These are phyloP conservation scores for Bursaphelenchus okinawaensis DNA, from an alignment of 2,888 invertebrate genomes.

Conservation along the genomic window DNA sequence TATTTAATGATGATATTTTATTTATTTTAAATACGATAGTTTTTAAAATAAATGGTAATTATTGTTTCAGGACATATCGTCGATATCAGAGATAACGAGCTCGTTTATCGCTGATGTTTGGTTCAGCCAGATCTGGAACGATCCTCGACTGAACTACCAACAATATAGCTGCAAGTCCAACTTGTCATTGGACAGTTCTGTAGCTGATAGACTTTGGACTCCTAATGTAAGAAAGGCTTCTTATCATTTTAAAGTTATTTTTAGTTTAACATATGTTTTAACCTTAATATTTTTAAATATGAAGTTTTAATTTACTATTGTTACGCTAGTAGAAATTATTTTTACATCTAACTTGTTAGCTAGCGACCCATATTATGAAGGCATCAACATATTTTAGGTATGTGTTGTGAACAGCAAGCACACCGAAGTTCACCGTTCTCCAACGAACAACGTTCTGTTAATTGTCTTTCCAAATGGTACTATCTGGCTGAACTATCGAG, in stretches of 20 bases:
- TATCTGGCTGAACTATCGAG: slow-evolving; percentile 56
- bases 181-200: slow-evolving; percentile 53
- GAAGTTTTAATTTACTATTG: slow-evolving; percentile 5
- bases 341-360: slow-evolving; percentile 13
- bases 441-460: slow-evolving; percentile 51
- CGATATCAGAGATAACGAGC: slow-evolving; percentile 54
- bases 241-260: not conserved
- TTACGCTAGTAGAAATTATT: not conserved
- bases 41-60: not conserved
- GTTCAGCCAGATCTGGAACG: slow-evolving; percentile 55
- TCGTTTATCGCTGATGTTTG: slow-evolving; percentile 56
- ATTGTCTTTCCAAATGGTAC: slow-evolving; percentile 56
- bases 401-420: slow-evolving; percentile 55
- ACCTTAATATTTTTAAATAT: not conserved
- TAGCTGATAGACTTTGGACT: slow-evolving; percentile 53
- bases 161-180: slow-evolving; percentile 55
- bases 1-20: slow-evolving; percentile 13
- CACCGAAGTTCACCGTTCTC: slow-evolving; percentile 51
- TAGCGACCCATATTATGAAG: not conserved
- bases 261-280: no score
- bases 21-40: not conserved
- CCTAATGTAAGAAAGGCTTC: slow-evolving; percentile 42
- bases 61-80: slow-evolving; percentile 46
- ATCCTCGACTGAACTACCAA: slow-evolving; percentile 48
- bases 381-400: slow-evolving; percentile 9